phyloP scores from a whole-genome alignment of 2,797 vertebrate species.

The Neopelma chrysocephalum region DNA sequence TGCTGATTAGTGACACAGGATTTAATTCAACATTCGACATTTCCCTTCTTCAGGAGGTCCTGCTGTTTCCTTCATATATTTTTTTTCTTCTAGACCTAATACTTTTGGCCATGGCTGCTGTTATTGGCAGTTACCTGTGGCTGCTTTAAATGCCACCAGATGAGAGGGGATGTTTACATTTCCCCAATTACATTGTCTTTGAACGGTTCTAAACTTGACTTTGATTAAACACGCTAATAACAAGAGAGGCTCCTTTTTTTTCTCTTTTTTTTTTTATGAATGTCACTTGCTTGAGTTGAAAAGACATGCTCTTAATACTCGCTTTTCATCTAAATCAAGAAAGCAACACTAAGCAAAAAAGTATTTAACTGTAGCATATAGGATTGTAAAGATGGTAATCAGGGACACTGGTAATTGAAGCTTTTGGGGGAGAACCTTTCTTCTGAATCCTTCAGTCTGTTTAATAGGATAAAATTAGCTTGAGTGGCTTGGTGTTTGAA shows the following conservation, averaged over 20 bases:
- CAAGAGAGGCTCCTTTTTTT: constrained; percentile 51
- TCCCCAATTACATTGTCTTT: constrained; percentile 53
- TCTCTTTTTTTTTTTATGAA: constrained; percentile 50
- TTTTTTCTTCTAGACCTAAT: not conserved
- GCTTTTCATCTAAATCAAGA: constrained; percentile 80
- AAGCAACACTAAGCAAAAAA: constrained; percentile 76
- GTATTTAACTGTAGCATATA: constrained; percentile 78
- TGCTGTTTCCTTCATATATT: not conserved
- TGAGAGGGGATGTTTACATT: constrained; percentile 19
- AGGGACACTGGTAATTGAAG: constrained; percentile 81
- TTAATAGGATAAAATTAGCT: constrained; percentile 85
- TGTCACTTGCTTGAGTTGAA: constrained; percentile 73
- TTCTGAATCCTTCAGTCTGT: constrained; percentile 81
- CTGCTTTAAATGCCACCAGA: constrained; percentile 33
- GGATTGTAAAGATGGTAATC: constrained; percentile 80
- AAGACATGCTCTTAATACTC: constrained; percentile 75
- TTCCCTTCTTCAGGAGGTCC: constrained; percentile 1
- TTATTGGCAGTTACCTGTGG: constrained; percentile 50
- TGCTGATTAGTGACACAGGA: not conserved
- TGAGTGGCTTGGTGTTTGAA: constrained; percentile 81
- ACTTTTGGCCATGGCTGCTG: not conserved
- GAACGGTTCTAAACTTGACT: constrained; percentile 73
- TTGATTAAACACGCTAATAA: constrained; percentile 74
- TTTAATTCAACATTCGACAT: not conserved
- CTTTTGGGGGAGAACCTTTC: constrained; percentile 80